Base-by-base conservation (phyloP, 2,888 invertebrate species). In the Cerastoderma edule region DNA sequence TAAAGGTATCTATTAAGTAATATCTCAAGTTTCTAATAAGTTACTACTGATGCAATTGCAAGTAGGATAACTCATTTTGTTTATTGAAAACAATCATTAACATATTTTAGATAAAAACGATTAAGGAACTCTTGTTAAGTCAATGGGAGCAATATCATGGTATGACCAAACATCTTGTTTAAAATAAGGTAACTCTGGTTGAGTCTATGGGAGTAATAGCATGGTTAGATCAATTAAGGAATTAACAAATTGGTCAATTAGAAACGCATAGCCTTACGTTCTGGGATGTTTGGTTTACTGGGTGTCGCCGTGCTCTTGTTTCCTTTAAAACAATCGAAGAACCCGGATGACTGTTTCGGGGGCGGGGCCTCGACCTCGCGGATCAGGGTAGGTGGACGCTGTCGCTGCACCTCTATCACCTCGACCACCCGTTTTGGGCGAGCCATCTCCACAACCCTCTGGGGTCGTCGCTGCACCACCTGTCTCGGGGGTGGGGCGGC, bases 281-380 rank as follows among this genome's bases (percentile, higher is more conserved):
- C 50, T 24, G 50, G 50, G 10, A 50, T 27, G 22, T 50, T 50
- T 50, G 50, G 50, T 50, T 50, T 50, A 39, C 16, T 39, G 16
- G 53, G 53, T 13, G 22, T 5, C 3, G 53, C 27, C 24, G 24
- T 27, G 13, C 27, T 53, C 24, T 53, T 32, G 8, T 57, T 57
- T 33, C 33, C 33, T 33, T 57, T 57, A 57, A 57, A 57, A 32
- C 30, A 57, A 57, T 57, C 57, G n/a, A 57, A 57, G 5, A 57
- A 28, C 16, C 54, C 27, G 32, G 57, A 57, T 19, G 57, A 57
- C 33, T 57, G 32, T 32, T 57, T 57, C 1, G 57, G 57, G 2
- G 57, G 32, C 8, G 30, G 8, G 16, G 16, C n/a, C 4, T 57
- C 57, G 5, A 28, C 19, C 27, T 32, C 33, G 16, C 46, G 46